Evolutionary conservation across 2,113 vertebrate species (phyloP).

Genomic region (Forbesichthys agassizii): DNA sequence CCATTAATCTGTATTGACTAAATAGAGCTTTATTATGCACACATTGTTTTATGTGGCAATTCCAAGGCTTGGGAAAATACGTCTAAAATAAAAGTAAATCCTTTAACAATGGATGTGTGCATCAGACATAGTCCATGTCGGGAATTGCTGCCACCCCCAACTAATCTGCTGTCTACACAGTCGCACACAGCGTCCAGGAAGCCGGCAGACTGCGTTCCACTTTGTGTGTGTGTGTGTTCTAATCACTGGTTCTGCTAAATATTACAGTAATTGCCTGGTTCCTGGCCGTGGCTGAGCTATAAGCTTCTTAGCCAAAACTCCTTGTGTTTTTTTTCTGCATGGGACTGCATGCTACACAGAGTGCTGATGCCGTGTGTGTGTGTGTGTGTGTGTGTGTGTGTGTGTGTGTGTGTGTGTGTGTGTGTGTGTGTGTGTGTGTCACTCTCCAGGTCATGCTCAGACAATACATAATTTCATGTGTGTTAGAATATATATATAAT

Average conservation of each 20-base stretch:
- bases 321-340: constrained; percentile 45
- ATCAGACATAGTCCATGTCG: constrained; percentile 5
- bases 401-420: background rate
- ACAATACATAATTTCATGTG: too few species aligned
- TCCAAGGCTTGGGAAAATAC: background rate
- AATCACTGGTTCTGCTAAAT: constrained; percentile 60
- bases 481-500: background rate
- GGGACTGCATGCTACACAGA: constrained; percentile 37
- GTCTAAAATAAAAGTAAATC: background rate
- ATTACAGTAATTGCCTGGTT: constrained; percentile 62
- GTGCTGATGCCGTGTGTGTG: constrained; percentile 22
- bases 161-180: constrained; percentile 42
- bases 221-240: constrained; percentile 51
- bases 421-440: too few species aligned
- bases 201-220: constrained; percentile 32
- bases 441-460: too few species aligned
- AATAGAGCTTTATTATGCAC: too few species aligned
- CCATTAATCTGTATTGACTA: background rate
- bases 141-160: constrained; percentile 16
- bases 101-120: background rate
- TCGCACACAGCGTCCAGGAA: background rate
- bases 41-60: too few species aligned
- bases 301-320: constrained; percentile 54
- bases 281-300: constrained; percentile 48
- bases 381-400: constrained; percentile 1